A percentile compares a stretch with the other conserved stretches of the same genome.
These are phyloP conservation scores for Drosophila kanapiae DNA, from an alignment of 1,140 invertebrate genomes.

Conservation along the genomic window DNA sequence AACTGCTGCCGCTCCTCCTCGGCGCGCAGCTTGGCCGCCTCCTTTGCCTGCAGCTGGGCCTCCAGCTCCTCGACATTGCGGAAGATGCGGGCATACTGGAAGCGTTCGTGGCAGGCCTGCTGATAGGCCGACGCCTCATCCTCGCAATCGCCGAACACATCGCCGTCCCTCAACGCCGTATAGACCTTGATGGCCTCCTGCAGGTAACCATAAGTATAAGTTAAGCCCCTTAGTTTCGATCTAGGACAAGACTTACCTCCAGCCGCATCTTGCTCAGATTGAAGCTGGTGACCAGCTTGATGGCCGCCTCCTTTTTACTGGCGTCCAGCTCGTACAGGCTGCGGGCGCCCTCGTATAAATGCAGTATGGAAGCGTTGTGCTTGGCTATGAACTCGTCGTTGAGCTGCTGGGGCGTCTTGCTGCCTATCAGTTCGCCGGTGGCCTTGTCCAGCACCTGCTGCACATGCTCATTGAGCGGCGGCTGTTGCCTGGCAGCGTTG, in stretches of 20 bases:
- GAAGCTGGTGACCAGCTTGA: slow-evolving; percentile 76
- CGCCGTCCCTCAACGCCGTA: slow-evolving; percentile 90
- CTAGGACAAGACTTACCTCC: slow-evolving; percentile 56
- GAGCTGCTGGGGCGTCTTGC: slow-evolving; percentile 68
- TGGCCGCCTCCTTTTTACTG: slow-evolving; percentile 73
- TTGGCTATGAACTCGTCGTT: slow-evolving; percentile 82
- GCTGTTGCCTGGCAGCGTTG: slow-evolving; percentile 79
- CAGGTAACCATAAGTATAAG: slow-evolving; percentile 24
- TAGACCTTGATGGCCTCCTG: slow-evolving; percentile 92
- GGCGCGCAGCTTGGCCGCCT: slow-evolving; percentile 69
- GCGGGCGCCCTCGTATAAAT: slow-evolving; percentile 77
- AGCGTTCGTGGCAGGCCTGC: slow-evolving; percentile 89
- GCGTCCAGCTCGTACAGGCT: slow-evolving; percentile 74
- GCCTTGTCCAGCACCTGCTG: slow-evolving; percentile 91
- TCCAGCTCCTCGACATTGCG: slow-evolving; percentile 77
- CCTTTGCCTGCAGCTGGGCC: slow-evolving; percentile 72
- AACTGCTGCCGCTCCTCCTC: slow-evolving; percentile 71
- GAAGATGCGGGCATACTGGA: slow-evolving; percentile 91
- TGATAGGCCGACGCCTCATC: slow-evolving; percentile 90
- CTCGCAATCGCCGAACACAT: slow-evolving; percentile 87
- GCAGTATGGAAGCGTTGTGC: slow-evolving; percentile 78
- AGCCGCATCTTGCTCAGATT: slow-evolving; percentile 71
- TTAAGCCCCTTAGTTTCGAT: too few relatives aligned
- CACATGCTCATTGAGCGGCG: slow-evolving; percentile 85
- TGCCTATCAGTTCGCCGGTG: slow-evolving; percentile 86